Evolutionary conservation across 2,888 invertebrate genomes (phyloP), one percentile per base, ranked within the genome.

Genomic region (Nezara viridula): DNA sequence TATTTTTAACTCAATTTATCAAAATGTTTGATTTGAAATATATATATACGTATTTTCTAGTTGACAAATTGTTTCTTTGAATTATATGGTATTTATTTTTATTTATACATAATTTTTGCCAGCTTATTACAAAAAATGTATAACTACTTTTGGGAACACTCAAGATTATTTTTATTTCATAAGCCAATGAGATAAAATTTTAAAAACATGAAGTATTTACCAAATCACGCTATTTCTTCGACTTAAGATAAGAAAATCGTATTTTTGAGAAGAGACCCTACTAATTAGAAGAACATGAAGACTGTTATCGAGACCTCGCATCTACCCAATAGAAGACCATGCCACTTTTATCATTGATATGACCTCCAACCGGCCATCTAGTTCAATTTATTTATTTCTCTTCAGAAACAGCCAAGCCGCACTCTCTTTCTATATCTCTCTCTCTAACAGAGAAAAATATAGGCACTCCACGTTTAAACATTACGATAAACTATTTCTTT

Each of bases 261-360:
- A 32, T 9, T 37, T 32, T 32, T 14, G 37, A 73, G 66, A 37
- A 37, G 37, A 73, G 66, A 73, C 37, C n/a, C 2, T 32, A 37
- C 6, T 81, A 44, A 81, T 81, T 81, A 47, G 4, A 44, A n/a
- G 44, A 81, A 4, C 4, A 81, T 44, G 44, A 81, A 16, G 81
- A 44, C 12, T n/a, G 86, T 14, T 52, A 86, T 86, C 60, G 86
- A 9, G 40, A 16, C 32, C 60, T 52, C 2, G 32, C 21, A 86
- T 86, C 50, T 19, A 86, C 14, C 55, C 86, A 55, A 86, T 86
- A 86, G 86, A 40, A 40, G n/a, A 52, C 86, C 86, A 55, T 86
- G 60, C 40, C 86, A 55, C 86, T 81, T 81, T 81, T 81, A 86
- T 86, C 60, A 86, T 86, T 86, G 86, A 86, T 86, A 86, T 86